Percentiles rank a stretch among this genome's conserved stretches.
These are phyloP conservation scores for Apogon hyalosoma DNA, from an alignment of 2,797 vertebrate species.

Conservation along the genomic window DNA sequence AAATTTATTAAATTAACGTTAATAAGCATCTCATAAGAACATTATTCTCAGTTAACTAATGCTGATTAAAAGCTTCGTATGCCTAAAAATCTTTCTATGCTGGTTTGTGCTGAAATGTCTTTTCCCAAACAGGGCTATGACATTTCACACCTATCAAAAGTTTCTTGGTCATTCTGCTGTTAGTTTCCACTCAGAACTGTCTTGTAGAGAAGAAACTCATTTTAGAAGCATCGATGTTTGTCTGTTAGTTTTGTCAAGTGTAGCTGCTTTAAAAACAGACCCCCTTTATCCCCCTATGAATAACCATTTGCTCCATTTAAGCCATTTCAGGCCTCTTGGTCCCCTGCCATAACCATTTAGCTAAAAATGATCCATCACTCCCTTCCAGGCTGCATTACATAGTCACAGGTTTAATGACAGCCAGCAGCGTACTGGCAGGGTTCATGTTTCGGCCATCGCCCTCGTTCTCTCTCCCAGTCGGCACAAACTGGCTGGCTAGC, in stretches of 20 bases:
- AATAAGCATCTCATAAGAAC: too few relatives aligned
- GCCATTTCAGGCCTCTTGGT: conserved; percentile 25
- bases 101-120: too few relatives aligned
- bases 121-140: too few relatives aligned
- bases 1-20: too few relatives aligned
- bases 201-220: too few relatives aligned
- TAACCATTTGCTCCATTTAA: conserved; percentile 47
- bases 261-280: conserved; percentile 2
- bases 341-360: conserved; percentile 44
- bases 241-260: conserved; percentile 10
- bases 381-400: conserved; percentile 48
- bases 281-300: conserved; percentile 31
- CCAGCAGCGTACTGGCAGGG: conserved; percentile 55
- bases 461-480: conserved; percentile 1
- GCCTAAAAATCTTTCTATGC: too few relatives aligned
- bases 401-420: conserved; percentile 58
- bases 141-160: too few relatives aligned
- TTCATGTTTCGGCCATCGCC: conserved; percentile 65
- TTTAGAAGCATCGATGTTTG: too few relatives aligned
- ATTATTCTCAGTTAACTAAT: too few relatives aligned
- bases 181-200: background rate
- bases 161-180: background rate
- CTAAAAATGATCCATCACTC: conserved; percentile 49
- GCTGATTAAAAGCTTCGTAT: too few relatives aligned
- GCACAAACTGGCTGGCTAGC: conserved; percentile 3